Conservation (phyloP, 2,113 vertebrate genomes). For the Carassius auratus region DNA sequence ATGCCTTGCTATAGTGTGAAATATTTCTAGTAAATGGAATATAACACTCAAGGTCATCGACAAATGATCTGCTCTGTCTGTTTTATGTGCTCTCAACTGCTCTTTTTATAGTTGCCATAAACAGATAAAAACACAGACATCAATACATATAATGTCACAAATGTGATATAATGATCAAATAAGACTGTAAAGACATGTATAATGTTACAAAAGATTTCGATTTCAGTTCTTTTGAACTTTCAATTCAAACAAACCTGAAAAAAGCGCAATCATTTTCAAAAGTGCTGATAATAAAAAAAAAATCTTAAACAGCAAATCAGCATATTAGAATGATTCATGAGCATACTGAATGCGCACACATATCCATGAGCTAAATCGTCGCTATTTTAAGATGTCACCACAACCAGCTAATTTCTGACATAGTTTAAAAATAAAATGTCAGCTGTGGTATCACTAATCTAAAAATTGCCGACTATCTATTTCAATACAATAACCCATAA, state of each 20-base stretch:
- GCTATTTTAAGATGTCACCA: not conserved
- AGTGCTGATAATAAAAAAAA: too few relatives aligned
- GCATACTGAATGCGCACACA: too few relatives aligned
- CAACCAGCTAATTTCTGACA: not conserved
- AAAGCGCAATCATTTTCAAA: too few relatives aligned
- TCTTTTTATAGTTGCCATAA: not conserved
- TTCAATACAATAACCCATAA: not conserved
- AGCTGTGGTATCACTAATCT: not conserved
- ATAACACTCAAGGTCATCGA: not conserved
- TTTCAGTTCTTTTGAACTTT: too few relatives aligned
- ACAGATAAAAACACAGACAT: constrained; percentile 5
- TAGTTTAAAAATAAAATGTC: not conserved
- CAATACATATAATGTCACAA: not conserved
- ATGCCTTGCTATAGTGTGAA: constrained; percentile 12
- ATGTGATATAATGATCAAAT: too few relatives aligned
- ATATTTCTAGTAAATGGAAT: constrained; percentile 17
- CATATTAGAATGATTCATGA: too few relatives aligned
- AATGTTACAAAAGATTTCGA: too few relatives aligned
- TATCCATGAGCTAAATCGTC: not conserved
- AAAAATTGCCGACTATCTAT: not conserved
- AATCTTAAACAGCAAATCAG: too few relatives aligned
- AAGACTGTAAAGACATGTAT: too few relatives aligned
- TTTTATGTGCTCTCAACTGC: not conserved
- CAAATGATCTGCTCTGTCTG: constrained; percentile 4
- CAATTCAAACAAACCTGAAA: too few relatives aligned